Conservation (phyloP, 2,113 vertebrate genomes). For the Poecile atricapillus region DNA sequence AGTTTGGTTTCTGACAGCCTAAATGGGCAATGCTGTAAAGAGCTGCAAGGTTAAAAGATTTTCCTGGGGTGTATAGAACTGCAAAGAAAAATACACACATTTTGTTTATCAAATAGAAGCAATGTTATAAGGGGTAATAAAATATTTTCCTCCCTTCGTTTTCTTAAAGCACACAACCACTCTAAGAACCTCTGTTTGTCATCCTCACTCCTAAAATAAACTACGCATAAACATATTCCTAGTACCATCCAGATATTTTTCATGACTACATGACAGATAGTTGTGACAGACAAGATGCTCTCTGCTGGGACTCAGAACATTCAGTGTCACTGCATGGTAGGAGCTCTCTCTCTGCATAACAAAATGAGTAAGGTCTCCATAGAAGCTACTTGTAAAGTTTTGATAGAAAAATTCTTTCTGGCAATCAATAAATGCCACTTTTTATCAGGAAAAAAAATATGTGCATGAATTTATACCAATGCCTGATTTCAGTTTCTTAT, state of each 20-base stretch:
- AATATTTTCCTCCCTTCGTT: conserved; percentile 3
- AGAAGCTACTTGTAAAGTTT: neutral
- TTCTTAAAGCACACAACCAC: neutral
- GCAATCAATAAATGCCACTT: neutral
- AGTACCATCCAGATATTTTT: neutral
- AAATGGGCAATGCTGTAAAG: neutral
- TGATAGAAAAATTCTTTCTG: neutral
- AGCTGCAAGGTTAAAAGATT: conserved; percentile 62
- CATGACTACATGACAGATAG: conserved; percentile 17
- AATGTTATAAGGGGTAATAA: neutral
- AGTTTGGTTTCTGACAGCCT: conserved; percentile 22
- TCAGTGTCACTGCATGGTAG: neutral
- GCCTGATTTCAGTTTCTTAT: neutral
- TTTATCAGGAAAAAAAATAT: neutral
- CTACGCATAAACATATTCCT: neutral
- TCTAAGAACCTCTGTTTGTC: neutral
- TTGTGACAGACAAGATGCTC: conserved; percentile 15
- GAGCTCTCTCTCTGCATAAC: neutral
- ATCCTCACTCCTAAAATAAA: conserved; percentile 27
- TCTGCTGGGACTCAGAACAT: neutral
- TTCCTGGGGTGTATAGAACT: neutral
- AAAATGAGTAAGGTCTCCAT: neutral
- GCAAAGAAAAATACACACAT: neutral
- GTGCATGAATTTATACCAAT: neutral
- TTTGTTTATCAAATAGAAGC: neutral